Percentiles rank a stretch among this genome's conserved stretches.
Conservation (phyloP, 2,113 vertebrate species). For the Chrysemys picta region DNA sequence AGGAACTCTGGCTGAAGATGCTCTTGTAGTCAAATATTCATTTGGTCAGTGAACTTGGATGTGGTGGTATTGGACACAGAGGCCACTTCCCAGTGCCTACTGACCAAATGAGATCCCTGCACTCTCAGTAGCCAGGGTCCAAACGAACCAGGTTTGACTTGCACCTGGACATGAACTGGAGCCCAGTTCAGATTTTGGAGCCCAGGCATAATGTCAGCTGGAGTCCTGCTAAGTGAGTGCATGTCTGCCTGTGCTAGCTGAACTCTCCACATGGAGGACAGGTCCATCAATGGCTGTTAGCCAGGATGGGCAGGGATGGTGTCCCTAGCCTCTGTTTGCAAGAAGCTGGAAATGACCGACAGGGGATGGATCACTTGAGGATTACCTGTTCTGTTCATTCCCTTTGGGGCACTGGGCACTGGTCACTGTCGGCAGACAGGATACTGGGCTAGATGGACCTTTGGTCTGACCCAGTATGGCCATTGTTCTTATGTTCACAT, state of each 20-base stretch:
- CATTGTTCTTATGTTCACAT: no score
- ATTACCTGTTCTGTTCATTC: no score
- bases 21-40: not conserved
- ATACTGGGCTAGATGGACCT: no score
- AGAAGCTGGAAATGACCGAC: no score
- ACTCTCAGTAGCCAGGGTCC: not conserved
- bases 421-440: no score
- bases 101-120: not conserved
- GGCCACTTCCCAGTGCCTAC: not conserved
- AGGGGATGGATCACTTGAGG: no score
- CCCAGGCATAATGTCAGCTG: not conserved
- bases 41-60: not conserved
- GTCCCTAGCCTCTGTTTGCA: no score
- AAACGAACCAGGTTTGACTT: not conserved
- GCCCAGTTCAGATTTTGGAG: not conserved
- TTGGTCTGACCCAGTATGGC: no score
- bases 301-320: no score
- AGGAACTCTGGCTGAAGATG: not conserved
- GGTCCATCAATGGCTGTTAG: no score
- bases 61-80: not conserved
- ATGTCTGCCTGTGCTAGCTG: not conserved
- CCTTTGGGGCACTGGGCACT: no score
- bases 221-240: not conserved
- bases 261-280: not conserved
- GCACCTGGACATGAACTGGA: not conserved